phyloP scores from a whole-genome alignment of 1,140 invertebrate species.

The Proales similis region DNA sequence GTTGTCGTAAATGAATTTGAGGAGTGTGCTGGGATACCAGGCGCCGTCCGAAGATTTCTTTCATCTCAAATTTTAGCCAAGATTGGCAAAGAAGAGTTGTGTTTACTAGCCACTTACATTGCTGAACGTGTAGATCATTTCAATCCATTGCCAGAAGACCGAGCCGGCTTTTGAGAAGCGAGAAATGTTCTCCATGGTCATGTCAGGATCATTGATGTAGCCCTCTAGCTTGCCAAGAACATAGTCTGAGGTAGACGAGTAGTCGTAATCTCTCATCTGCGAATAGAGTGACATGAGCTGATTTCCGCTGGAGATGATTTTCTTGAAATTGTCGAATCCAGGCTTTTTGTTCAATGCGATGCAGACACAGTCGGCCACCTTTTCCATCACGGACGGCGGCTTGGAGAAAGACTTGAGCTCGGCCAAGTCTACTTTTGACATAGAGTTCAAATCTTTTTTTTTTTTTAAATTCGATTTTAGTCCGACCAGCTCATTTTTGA shows the following conservation, averaged over 20 bases:
- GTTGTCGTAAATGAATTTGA: neutral
- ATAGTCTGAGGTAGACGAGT: constrained; percentile 1
- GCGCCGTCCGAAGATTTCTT: neutral
- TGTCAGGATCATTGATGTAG: neutral
- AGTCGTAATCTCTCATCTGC: neutral
- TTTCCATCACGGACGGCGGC: constrained; percentile 2
- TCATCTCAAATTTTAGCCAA: neutral
- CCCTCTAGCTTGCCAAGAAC: constrained; percentile 4
- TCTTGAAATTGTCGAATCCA: constrained; percentile 15
- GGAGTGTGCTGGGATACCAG: neutral
- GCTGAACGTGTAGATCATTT: neutral
- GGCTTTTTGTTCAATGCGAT: constrained; percentile 9
- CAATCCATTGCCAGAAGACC: constrained; percentile 19
- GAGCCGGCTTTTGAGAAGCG: neutral
- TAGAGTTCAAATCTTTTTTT: neutral
- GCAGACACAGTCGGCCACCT: constrained; percentile 4
- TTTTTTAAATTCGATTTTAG: neutral
- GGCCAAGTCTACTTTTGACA: neutral
- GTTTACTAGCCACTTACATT: constrained; percentile 7
- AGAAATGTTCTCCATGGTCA: constrained; percentile 13
- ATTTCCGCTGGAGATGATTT: constrained; percentile 4
- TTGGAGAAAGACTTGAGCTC: neutral
- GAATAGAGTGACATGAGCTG: neutral
- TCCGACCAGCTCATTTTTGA: neutral
- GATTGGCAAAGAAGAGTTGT: neutral